These are phyloP conservation scores for Campylomormyrus tamandua DNA, from an alignment of 2,113 vertebrate species.

Conservation along the genomic window DNA sequence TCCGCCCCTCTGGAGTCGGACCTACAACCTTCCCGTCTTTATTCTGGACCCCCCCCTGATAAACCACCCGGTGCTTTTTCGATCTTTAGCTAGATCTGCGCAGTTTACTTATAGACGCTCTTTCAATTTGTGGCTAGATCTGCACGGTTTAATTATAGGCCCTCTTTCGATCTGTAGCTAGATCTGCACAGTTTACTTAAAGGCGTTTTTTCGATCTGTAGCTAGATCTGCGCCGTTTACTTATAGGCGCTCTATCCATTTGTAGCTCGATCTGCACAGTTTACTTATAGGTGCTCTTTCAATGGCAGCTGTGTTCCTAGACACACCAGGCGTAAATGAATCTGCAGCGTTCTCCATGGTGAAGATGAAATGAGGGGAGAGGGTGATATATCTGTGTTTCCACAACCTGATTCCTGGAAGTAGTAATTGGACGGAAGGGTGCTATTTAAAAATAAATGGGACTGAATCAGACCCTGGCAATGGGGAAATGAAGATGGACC, in stretches of 20 bases:
- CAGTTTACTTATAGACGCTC: neutral
- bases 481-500: constrained; percentile 1
- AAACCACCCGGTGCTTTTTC: neutral
- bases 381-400: neutral
- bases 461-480: neutral
- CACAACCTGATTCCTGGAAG: neutral
- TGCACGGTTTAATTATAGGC: neutral
- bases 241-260: neutral
- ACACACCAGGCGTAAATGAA: neutral
- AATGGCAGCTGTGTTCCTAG: neutral
- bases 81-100: neutral
- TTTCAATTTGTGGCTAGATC: neutral
- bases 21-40: neutral
- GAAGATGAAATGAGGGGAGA: neutral
- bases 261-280: too few species aligned
- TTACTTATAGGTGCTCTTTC: neutral
- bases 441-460: constrained; percentile 5
- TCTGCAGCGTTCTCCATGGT: neutral
- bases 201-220: neutral
- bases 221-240: neutral
- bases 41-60: neutral
- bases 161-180: neutral
- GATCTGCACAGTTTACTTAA: neutral
- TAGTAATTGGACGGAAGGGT: neutral
- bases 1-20: neutral